Evolutionary conservation across 2,888 invertebrate species (phyloP), one percentile per base, ranked within the genome.

Genomic region (Drosophila kuntzei): DNA sequence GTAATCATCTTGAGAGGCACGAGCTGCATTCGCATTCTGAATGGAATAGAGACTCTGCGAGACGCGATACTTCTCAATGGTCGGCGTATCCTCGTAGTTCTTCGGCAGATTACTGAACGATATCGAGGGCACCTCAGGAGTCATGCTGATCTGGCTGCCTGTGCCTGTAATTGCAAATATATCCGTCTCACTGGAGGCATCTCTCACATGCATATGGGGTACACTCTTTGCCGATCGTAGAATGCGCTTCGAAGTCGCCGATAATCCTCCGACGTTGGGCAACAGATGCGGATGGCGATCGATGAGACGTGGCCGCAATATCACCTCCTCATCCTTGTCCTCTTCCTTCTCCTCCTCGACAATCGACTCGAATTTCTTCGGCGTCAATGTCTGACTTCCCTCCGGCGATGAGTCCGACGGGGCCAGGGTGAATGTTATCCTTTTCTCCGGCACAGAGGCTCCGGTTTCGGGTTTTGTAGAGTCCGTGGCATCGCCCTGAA

Each of bases 1-100:
- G 58, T 93, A 94, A 71, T 95, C 95, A 14, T 86, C 77, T 68
- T 94, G 93, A 25, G 93, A 92, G 32, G 93, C 93, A 53, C 89
- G 88, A 0, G 87, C 89, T 12, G 88, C 89, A 43, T 93, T 94
- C 0, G 94, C 93, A 44, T 94, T 93, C 82, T 94, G 94, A 63
- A 94, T 93, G 14, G 92, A 91, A 50, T 92, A 91, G 5, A 92
- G 88, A 71, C 92, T 92, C 58, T 90, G 90, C 3, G 92, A 90
- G 27, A 92, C 92, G 16, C 91, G 90, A 68, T 93, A 92, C 63
- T 92, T 91, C 37, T 92, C 92, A n/a, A 93, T 89, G 8, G 92
- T 91, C 2, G 92, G 92, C 2, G 93, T 92, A 29, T 92, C 92
- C 65, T 91, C 91, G 71, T 92, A 92, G 66, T 92, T 92, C 77